Evolutionary conservation across 2,797 vertebrate species (phyloP).

Genomic region (Oryzias sinensis): DNA sequence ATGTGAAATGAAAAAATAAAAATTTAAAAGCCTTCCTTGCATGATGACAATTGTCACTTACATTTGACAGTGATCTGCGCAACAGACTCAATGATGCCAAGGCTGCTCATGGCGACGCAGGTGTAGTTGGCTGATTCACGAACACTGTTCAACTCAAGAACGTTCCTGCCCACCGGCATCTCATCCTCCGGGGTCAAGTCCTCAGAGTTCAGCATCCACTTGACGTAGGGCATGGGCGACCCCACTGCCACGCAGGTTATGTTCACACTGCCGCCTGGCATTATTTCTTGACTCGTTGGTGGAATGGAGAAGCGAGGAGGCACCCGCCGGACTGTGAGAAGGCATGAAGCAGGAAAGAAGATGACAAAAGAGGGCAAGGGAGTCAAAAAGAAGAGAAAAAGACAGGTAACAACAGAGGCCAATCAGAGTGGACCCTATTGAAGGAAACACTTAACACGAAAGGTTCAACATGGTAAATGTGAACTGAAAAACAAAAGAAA

Average conservation of each 20-base stretch:
- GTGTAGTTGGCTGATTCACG: constrained; percentile 99
- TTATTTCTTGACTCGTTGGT: constrained; percentile 96
- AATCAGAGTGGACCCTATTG: constrained; percentile 78
- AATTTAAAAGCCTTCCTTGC: too few species aligned
- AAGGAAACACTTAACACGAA: constrained; percentile 72
- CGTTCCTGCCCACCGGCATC: constrained; percentile 98
- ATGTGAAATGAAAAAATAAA: too few species aligned
- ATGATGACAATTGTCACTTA: constrained; percentile 72
- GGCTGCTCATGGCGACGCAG: constrained; percentile 98
- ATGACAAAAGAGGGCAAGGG: constrained; percentile 73
- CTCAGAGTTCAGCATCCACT: constrained; percentile 98
- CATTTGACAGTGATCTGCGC: constrained; percentile 99
- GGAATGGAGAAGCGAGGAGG: constrained; percentile 98
- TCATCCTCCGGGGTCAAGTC: constrained; percentile 98
- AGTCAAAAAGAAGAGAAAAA: constrained; percentile 71
- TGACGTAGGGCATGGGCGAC: constrained; percentile 98
- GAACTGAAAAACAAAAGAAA: constrained; percentile 79
- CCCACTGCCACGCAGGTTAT: constrained; percentile 98
- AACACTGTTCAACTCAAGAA: constrained; percentile 93
- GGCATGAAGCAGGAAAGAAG: constrained; percentile 71
- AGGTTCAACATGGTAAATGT: constrained; percentile 74
- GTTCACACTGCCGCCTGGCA: constrained; percentile 98
- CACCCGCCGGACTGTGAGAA: constrained; percentile 92
- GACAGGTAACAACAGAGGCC: constrained; percentile 85
- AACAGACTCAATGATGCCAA: constrained; percentile 95